Evolutionary conservation across 1,140 invertebrate genomes (phyloP).

Genomic region (Drosophila burlai): DNA sequence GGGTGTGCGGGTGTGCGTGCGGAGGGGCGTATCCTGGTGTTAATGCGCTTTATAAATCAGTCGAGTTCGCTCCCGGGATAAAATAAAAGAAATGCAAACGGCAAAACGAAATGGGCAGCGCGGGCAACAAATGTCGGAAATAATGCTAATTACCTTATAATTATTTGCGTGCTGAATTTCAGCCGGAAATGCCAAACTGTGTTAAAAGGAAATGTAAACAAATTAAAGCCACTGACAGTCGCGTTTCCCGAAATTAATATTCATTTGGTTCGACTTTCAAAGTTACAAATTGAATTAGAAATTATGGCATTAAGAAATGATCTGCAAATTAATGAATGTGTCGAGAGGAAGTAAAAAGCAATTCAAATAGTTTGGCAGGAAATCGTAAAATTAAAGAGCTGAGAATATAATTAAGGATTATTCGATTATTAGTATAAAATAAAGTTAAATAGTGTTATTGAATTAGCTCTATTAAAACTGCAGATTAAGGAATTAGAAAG

Average conservation of each 20-base stretch:
- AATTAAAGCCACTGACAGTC: constrained; percentile 23
- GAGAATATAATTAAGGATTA: too few species aligned
- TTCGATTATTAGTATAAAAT: too few species aligned
- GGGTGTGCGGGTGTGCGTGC: constrained; percentile 19
- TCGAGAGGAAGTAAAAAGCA: too few species aligned
- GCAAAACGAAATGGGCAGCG: constrained; percentile 28
- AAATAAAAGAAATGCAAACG: constrained; percentile 5
- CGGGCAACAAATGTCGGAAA: constrained; percentile 27
- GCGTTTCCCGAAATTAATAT: constrained; percentile 12
- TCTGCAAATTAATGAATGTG: not conserved
- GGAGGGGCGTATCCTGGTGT: constrained; percentile 48
- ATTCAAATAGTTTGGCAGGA: not conserved
- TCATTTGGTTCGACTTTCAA: not conserved
- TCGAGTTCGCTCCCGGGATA: constrained; percentile 42
- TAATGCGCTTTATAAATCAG: constrained; percentile 81
- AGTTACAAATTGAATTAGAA: constrained; percentile 6
- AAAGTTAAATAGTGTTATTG: too few species aligned
- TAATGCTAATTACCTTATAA: constrained; percentile 75
- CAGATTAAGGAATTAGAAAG: not conserved
- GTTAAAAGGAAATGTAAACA: constrained; percentile 27
- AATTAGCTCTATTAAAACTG: not conserved
- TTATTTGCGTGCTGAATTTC: constrained; percentile 44
- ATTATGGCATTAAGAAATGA: not conserved
- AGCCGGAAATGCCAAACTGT: constrained; percentile 14
- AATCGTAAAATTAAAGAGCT: not conserved